Conservation (phyloP, 2,113 vertebrate species). For the Oriolus oriolus region DNA sequence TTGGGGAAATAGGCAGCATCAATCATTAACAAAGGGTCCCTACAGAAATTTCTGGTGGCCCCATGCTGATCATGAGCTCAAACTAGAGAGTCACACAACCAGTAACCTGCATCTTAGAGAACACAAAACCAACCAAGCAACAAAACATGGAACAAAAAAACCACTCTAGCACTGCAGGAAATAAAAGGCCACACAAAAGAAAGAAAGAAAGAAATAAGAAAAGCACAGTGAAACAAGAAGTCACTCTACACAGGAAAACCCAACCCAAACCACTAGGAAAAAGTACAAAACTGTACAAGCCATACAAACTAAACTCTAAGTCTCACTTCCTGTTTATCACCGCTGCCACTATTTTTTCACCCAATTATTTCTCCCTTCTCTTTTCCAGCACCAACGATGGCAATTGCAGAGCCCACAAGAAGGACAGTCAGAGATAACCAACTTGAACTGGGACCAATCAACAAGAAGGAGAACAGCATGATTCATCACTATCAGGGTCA, state of each 20-base stretch:
- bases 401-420: neutral
- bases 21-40: neutral
- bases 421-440: neutral
- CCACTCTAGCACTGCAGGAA: neutral
- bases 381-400: neutral
- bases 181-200: neutral
- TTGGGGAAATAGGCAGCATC: neutral
- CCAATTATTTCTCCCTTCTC: neutral
- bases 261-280: neutral
- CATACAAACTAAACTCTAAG: neutral
- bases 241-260: conserved; percentile 20
- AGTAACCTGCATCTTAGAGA: neutral
- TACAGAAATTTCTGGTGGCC: neutral
- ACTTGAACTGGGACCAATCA: neutral
- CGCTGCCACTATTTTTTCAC: neutral
- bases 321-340: neutral
- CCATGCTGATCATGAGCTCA: neutral
- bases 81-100: neutral
- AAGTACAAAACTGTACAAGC: neutral
- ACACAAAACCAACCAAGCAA: neutral
- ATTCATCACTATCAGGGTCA: neutral
- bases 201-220: neutral
- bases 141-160: neutral
- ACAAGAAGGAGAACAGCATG: neutral
- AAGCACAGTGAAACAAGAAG: neutral